Base-by-base conservation (phyloP, 2,888 invertebrate species). In the Leptinotarsa rubiginosa region DNA sequence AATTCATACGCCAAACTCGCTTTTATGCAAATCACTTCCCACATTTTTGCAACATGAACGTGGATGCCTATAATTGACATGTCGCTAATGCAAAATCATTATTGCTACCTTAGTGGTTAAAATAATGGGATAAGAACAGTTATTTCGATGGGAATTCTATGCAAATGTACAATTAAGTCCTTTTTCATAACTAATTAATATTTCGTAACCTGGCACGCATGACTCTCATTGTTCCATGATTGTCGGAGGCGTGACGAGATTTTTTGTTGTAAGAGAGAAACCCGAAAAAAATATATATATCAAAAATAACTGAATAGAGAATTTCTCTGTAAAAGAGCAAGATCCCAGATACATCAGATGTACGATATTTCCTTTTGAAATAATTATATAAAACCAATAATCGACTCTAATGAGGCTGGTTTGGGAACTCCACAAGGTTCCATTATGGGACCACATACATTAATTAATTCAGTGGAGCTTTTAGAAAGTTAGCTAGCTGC, bases 21-120 rank as follows among this genome's bases (percentile, higher is more conserved):
- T 47, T 71, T 71, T 73, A 76, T 76, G 73, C 73, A 76, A 76
- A 76, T 75, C 3, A 70, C 65, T 56, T 65, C 59, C 70, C 69
- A 69, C 69, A 73, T 73, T 73, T 73, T 73, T 47, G 62, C 64
- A 69, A 68, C 72, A 18, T 12, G 47, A 56, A 69, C 59, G 66
- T 73, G 68, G 64, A 68, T 18, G 73, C 69, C 72, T 62, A 54
- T 73, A 73, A 73, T 73, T 65, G 69, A 52, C 62, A n/a, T 69
- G 64, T 56, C 69, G 68, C 54, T 73, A 65, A 73, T 69, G 73
- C 56, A 62, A 69, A 71, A 71, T 71, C 47, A 71, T 74, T 65
- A 74, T 67, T 47, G 74, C 71, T 71, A 74, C 71, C 59, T 71
- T 71, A 65, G 71, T 68, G 71, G 74, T 74, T 65, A n/a, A 18